Evolutionary conservation across 2,888 invertebrate species (phyloP).

Genomic region (Spilosoma lubricipeda): DNA sequence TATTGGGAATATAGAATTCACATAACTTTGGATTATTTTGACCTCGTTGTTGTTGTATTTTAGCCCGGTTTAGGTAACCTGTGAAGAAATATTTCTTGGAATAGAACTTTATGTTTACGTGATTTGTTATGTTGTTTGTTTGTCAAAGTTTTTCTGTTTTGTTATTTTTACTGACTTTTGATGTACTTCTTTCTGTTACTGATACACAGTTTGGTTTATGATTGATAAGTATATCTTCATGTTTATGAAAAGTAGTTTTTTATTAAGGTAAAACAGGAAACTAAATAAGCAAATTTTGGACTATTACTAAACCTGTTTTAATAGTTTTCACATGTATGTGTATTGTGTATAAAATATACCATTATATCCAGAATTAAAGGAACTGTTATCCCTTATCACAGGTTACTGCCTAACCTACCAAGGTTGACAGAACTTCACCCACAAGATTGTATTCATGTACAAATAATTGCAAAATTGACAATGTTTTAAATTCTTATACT

Average conservation of each 20-base stretch:
- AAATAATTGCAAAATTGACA: no score
- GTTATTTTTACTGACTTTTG: not conserved
- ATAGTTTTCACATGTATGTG: no score
- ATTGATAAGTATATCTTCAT: not conserved
- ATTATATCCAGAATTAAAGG: no score
- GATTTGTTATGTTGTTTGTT: not conserved
- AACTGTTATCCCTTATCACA: no score
- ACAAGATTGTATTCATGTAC: no score
- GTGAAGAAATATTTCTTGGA: not conserved
- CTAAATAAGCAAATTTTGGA: not conserved
- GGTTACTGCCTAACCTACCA: no score
- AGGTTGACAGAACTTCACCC: no score
- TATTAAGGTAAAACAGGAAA: not conserved
- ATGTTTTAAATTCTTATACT: no score
- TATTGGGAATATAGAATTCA: not conserved
- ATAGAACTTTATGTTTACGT: not conserved
- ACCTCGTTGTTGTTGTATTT: not conserved
- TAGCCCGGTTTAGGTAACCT: not conserved
- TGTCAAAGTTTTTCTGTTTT: not conserved
- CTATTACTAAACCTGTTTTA: not conserved
- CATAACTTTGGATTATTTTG: not conserved
- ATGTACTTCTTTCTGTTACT: not conserved
- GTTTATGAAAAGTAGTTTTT: not conserved
- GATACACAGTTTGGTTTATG: not conserved
- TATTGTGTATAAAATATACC: no score